Evolutionary conservation across 2,888 invertebrate genomes (phyloP).

Genomic region (Phalangium opilio): DNA sequence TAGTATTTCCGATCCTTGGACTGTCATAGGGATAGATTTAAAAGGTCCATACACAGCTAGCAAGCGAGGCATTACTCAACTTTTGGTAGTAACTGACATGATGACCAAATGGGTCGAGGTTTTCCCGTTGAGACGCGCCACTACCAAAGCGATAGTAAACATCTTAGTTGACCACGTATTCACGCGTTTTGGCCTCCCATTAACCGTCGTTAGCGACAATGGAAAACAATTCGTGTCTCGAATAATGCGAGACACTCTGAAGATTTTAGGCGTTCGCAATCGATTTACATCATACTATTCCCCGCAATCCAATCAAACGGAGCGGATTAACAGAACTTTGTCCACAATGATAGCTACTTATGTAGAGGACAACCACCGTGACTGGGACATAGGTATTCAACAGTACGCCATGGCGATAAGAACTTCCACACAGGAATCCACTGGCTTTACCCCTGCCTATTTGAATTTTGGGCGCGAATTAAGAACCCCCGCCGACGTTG

Average conservation of each 20-base stretch:
- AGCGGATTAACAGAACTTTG: neutral
- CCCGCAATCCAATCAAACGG: neutral
- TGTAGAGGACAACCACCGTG: neutral
- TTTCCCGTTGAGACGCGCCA: no score
- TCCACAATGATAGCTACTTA: neutral
- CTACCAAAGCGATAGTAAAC: no score
- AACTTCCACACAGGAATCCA: neutral
- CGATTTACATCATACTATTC: neutral
- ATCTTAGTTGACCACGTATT: no score
- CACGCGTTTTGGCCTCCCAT: neutral
- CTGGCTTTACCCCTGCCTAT: neutral
- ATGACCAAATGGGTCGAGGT: no score
- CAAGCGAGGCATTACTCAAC: no score
- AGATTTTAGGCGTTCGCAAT: neutral
- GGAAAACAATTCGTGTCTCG: neutral
- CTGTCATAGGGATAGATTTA: no score
- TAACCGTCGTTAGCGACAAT: neutral
- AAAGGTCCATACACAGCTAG: no score
- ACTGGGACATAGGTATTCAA: neutral
- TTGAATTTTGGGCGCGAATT: no score
- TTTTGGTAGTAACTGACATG: no score
- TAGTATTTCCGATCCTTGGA: no score
- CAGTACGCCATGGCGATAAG: neutral
- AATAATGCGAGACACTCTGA: neutral
- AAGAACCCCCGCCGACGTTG: no score